phyloP scores from a whole-genome alignment of 92 coral and sea anemone genomes.

The Palythoa grandiflora region DNA sequence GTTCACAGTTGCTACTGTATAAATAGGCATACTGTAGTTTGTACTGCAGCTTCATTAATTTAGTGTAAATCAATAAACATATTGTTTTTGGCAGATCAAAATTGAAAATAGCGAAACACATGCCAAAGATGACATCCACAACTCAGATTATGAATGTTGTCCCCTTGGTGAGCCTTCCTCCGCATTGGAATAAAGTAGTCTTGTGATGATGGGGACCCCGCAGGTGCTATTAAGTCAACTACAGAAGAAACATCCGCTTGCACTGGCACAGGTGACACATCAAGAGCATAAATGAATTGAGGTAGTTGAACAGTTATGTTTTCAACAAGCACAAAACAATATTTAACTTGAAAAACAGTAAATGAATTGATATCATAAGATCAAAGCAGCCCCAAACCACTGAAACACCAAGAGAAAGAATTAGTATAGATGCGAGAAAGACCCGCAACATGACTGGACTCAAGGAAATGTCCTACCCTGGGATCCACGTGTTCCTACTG shows the following conservation, averaged over 20 bases:
- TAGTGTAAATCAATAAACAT: neutral
- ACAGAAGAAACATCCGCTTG: too few species aligned
- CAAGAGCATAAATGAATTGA: too few species aligned
- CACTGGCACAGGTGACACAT: too few species aligned
- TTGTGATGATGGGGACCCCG: slow-evolving; percentile 4
- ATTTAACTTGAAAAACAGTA: too few species aligned
- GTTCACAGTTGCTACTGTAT: too few species aligned
- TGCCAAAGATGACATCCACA: neutral
- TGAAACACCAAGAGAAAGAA: neutral
- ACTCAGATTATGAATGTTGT: neutral
- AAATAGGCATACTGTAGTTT: neutral
- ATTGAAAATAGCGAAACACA: neutral
- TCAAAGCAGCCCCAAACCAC: slow-evolving; percentile 15
- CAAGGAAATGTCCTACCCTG: slow-evolving; percentile 56
- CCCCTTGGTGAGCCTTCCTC: neutral
- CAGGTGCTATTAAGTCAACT: too few species aligned
- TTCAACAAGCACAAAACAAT: too few species aligned
- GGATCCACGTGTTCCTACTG: slow-evolving; percentile 48
- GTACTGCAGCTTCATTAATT: neutral
- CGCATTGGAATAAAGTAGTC: neutral
- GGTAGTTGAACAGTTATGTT: too few species aligned
- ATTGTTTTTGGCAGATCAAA: neutral
- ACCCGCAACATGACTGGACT: slow-evolving; percentile 60
- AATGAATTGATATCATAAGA: too few species aligned
- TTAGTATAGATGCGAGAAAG: slow-evolving; percentile 42